Evolutionary conservation across 2,888 invertebrate genomes (phyloP).

Genomic region (Meteorus cinctellus): DNA sequence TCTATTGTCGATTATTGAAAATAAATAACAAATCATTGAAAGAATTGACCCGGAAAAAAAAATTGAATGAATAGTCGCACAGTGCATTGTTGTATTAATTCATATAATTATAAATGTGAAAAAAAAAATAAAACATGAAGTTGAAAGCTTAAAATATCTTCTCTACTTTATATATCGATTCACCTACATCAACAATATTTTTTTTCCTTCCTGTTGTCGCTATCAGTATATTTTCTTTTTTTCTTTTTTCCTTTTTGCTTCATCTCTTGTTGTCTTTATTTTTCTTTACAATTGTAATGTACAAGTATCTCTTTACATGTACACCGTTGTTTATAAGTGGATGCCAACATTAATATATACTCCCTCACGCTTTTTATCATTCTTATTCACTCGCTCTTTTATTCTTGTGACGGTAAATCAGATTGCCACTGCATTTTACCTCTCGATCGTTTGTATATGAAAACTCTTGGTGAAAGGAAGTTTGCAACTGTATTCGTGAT

Average conservation of each 20-base stretch:
- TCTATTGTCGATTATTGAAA: neutral
- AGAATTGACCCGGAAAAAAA: neutral
- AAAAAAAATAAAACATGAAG: conserved; percentile 1
- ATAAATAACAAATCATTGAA: neutral
- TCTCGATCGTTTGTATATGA: neutral
- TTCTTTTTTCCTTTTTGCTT: neutral
- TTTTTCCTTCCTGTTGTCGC: neutral
- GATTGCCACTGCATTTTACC: conserved; percentile 32
- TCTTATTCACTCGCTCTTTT: conserved; percentile 7
- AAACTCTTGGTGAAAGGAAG: conserved; percentile 44
- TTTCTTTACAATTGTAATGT: neutral
- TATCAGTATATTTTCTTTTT: neutral
- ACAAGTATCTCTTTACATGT: neutral
- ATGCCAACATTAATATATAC: too few species aligned
- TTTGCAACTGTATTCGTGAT: conserved; percentile 38
- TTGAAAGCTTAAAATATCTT: neutral
- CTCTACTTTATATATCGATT: conserved; percentile 17
- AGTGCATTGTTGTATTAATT: neutral
- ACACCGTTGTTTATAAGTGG: neutral
- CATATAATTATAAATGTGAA: too few species aligned
- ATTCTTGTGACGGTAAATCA: conserved; percentile 35
- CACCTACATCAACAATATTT: neutral
- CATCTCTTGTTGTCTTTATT: neutral
- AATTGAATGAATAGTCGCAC: neutral
- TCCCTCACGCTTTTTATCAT: neutral